Base-by-base conservation (phyloP, 1,140 invertebrate genomes). In the Tetramorium parvispinum region DNA sequence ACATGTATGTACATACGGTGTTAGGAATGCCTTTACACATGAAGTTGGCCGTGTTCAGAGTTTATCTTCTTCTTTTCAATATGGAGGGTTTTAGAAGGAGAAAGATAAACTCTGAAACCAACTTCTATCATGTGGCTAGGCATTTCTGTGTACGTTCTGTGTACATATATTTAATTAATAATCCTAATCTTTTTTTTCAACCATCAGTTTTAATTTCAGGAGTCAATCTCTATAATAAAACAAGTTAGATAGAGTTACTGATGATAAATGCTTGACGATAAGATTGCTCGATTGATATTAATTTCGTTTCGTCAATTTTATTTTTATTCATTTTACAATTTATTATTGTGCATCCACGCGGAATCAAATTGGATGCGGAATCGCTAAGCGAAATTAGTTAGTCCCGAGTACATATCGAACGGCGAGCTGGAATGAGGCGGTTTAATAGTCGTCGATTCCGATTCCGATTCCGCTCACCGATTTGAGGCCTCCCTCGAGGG, bases 401-500 rank as follows among this genome's bases (percentile, higher is more conserved):
- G 43, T 37, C 6, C 5, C n/a, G 40, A 61, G 21, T 24, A 21
- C 13, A 10, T n/a, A 51, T 18, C 51, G 3, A n/a, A 61, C 24
- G 59, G 3, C 32, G 6, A 2, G 7, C 5, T 11, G 57, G 57
- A 13, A 71, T 7, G 40, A 21, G 5, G 6, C 16, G 40, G 21
- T 66, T 65, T 78, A 77, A 77, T 85, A 21, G 49, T 40, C 21
- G 57, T 61, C 16, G 76, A n/a, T 27, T 63, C 40, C 32, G n/a
- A n/a, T n/a, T 46, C 13, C 27, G 32, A 32, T 32, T 32, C 2
- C 49, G 21, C 89, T 75, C 27, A 94, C 93, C 75, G 92, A 89
- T 88, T 94, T 93, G 51, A 96, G 94, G 76, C 96, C 95, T 40
- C 97, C 97, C 94, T 99, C 98, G 51, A 99, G 95, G 3, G 98